Base-by-base conservation (phyloP, 2,797 vertebrate genomes). In the Otolemur crassicaudatus region DNA sequence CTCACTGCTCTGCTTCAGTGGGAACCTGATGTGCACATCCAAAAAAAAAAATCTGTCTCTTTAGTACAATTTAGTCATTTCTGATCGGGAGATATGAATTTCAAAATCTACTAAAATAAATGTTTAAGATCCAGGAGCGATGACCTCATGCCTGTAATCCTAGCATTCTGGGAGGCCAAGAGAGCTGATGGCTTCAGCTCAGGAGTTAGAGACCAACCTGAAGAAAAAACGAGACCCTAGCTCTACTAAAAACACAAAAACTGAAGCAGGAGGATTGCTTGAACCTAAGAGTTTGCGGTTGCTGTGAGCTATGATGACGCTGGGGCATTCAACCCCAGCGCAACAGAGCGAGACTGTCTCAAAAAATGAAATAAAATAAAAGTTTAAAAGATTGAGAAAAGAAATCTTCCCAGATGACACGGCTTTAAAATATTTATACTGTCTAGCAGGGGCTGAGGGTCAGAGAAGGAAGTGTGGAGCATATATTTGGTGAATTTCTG, bases 41-140 rank as follows among this genome's bases (percentile, higher is more conserved):
- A 94, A 49, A 83, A 75, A 83, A 75, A 40, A 53, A 53, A 53
- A 53, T 16, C 83, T 88, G 85, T 76, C 79, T 86, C 31, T 80
- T 91, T 87, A 87, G 92, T 90, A 81, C 72, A 95, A 91, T 96
- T 88, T 94, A 60, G 43, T 90, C 43, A 82, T 84, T 92, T 92
- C 72, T 90, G 40, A 79, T 93, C 76, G 34, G 60, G 85, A 72
- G 34, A 69, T 80, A 76, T 90, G 61, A 96, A 92, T 96, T 97
- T 90, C 77, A 93, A 93, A 97, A 73, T 31, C 20, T 87, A 37
- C 87, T 49, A 49, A 53, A 53, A 16, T 53, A 53, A 53, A 53
- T 53, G 49, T 53, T 53, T 53, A 16, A 14, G 49, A 14, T 16
- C 49, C 49, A 14, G 49, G 49, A 53, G 49, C 49, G 14, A 13